Evolutionary conservation across 2,113 vertebrate species (phyloP).

Genomic region (Orthonyx spaldingii): DNA sequence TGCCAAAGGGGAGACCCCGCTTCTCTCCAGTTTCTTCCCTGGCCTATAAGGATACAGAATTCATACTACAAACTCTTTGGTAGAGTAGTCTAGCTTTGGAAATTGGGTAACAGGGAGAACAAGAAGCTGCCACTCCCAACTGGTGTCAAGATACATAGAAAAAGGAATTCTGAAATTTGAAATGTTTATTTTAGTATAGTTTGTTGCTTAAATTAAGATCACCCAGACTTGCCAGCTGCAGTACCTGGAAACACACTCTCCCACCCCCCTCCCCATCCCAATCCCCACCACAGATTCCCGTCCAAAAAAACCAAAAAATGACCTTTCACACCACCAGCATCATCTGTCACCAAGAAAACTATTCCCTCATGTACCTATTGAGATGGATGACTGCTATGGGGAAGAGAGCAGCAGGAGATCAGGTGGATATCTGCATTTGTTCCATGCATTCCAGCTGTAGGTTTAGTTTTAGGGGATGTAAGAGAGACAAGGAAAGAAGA

Average conservation of each 20-base stretch:
- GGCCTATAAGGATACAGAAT: not conserved
- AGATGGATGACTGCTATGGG: not conserved
- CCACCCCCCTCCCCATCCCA: too few relatives aligned
- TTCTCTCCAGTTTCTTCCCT: not conserved
- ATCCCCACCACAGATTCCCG: not conserved
- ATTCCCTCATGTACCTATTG: not conserved
- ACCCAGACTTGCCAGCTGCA: not conserved
- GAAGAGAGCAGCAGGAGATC: not conserved
- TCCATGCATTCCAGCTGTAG: not conserved
- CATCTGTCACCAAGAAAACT: not conserved
- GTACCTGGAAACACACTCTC: not conserved
- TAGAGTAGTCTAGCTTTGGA: not conserved
- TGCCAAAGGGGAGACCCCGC: fast-evolving
- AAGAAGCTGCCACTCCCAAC: not conserved
- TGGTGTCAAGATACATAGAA: not conserved
- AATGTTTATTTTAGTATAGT: not conserved
- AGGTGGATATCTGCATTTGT: not conserved
- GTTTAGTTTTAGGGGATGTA: not conserved
- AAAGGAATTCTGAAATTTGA: not conserved
- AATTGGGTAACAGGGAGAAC: not conserved
- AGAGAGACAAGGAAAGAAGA: not conserved
- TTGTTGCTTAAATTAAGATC: not conserved
- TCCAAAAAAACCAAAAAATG: not conserved
- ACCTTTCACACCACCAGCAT: not conserved
- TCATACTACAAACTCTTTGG: not conserved